Conservation (phyloP, 2,113 vertebrate species). For the Ia io region DNA sequence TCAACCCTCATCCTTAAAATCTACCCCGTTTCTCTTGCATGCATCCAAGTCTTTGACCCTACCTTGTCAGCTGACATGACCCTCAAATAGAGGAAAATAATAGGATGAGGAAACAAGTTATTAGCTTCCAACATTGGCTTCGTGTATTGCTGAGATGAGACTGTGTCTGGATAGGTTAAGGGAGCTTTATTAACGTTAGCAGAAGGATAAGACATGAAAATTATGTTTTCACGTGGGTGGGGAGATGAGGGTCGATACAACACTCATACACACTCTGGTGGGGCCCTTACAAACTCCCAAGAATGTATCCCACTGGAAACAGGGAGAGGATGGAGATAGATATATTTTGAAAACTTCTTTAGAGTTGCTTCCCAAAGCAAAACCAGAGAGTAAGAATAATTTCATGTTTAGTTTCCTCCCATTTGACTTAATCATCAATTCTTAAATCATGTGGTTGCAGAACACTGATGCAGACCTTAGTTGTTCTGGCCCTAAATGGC, state of each 20-base stretch:
- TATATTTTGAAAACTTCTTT: not conserved
- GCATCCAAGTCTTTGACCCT: not conserved
- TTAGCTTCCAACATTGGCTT: not conserved
- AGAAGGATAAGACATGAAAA: not conserved
- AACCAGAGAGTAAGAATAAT: not conserved
- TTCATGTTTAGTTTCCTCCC: not conserved
- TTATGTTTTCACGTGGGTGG: rapidly evolving
- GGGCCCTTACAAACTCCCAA: not conserved
- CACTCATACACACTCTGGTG: not conserved
- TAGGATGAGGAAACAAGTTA: not conserved
- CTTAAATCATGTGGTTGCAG: not conserved
- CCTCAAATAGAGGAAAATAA: not conserved
- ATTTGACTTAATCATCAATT: not conserved
- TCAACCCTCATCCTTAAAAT: not conserved
- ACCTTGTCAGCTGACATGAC: not conserved
- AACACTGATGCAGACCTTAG: not conserved
- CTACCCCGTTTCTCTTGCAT: not conserved
- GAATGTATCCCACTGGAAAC: not conserved
- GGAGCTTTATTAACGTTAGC: not conserved
- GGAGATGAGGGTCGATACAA: not conserved
- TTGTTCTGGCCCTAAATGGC: not conserved
- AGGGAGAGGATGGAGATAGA: not conserved
- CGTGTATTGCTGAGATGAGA: not conserved
- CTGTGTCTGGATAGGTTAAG: not conserved
- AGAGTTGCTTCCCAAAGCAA: not conserved